Evolutionary conservation across 2,888 invertebrate genomes (phyloP).

Genomic region (Synergus itoensis): DNA sequence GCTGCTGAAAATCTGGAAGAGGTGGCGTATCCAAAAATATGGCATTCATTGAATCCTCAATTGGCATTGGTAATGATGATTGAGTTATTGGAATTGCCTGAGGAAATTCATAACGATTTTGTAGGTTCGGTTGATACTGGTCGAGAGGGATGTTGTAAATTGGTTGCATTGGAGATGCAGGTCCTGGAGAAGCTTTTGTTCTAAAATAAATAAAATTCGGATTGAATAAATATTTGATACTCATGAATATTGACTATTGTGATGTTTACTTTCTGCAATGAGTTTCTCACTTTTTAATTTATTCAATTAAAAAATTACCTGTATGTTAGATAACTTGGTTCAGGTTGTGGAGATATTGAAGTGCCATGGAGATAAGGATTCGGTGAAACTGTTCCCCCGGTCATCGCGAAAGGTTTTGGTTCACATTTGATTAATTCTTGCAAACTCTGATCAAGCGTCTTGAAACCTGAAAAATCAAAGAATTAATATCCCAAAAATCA

Average conservation of each 20-base stretch:
- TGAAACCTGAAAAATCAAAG: neutral
- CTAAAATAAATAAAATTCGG: neutral
- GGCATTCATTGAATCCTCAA: neutral
- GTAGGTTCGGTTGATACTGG: neutral
- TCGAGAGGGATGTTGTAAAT: neutral
- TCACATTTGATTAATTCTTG: neutral
- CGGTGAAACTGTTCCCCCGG: neutral
- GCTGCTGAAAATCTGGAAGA: neutral
- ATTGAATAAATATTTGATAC: neutral
- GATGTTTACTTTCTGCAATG: neutral
- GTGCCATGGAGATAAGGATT: neutral
- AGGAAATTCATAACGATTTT: neutral
- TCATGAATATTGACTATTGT: neutral
- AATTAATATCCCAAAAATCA: neutral
- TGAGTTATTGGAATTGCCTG: neutral
- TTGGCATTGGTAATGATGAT: neutral
- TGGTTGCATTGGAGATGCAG: neutral
- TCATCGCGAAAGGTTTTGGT: neutral
- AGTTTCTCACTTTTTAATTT: neutral
- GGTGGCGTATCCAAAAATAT: neutral
- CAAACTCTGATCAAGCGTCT: neutral
- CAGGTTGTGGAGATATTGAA: constrained; percentile 11
- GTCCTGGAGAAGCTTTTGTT: neutral
- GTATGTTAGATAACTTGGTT: neutral
- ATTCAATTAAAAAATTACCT: neutral